Evolutionary conservation across 2,113 vertebrate genomes (phyloP).

Genomic region (Thalassoma bifasciatum): DNA sequence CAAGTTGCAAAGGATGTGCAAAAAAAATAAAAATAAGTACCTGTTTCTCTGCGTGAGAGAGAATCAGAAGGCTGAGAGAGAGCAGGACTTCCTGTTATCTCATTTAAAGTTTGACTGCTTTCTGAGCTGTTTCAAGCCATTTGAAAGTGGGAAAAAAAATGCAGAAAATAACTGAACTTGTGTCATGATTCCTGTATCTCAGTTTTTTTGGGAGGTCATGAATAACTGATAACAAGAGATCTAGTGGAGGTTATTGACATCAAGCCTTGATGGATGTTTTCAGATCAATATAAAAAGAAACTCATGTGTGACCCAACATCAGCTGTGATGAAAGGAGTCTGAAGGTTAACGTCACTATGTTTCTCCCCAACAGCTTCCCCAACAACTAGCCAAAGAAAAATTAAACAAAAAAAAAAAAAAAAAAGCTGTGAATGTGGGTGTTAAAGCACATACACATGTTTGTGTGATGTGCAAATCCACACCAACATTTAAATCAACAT

Average conservation of each 20-base stretch:
- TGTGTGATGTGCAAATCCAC: slow-evolving; percentile 14
- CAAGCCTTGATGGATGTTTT: too few species aligned
- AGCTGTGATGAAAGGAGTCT: slow-evolving; percentile 35
- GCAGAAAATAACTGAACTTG: neutral
- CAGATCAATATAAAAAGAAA: too few species aligned
- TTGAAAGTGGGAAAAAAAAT: neutral
- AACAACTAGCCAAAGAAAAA: slow-evolving; percentile 10
- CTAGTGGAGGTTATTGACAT: too few species aligned
- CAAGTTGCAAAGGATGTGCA: slow-evolving; percentile 12
- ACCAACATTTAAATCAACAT: slow-evolving; percentile 21
- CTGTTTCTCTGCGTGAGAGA: neutral
- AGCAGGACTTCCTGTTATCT: neutral
- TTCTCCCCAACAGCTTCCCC: slow-evolving; percentile 19
- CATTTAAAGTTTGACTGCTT: slow-evolving; percentile 12
- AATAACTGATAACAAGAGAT: too few species aligned
- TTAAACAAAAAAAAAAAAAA: too few species aligned
- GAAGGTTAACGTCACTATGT: slow-evolving; percentile 19
- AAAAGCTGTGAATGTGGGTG: neutral
- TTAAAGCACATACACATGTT: neutral
- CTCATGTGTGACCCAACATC: neutral
- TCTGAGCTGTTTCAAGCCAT: neutral
- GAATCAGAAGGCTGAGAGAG: neutral
- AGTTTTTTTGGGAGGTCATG: too few species aligned
- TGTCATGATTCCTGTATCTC: too few species aligned
- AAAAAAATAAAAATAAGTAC: slow-evolving; percentile 19